These are phyloP conservation scores for Scrobipalpa costella DNA, from an alignment of 2,888 invertebrate genomes.

Conservation along the genomic window DNA sequence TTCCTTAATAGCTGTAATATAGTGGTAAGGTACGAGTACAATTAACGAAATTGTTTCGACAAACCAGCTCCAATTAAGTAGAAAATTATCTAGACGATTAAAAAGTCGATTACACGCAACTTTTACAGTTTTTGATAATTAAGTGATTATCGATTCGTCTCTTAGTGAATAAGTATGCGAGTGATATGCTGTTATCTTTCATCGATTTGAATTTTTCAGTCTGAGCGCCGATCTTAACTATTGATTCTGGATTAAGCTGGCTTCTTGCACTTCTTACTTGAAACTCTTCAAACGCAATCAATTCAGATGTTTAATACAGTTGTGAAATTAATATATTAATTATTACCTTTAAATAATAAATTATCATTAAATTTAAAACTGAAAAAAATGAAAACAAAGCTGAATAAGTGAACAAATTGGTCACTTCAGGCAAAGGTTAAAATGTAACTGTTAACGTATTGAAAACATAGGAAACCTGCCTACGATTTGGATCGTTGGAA, in stretches of 20 bases:
- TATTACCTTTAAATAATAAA: too few relatives aligned
- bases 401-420: too few relatives aligned
- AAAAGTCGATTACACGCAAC: slow-evolving; percentile 24
- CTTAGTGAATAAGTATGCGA: slow-evolving; percentile 16
- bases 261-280: background rate
- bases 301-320: too few relatives aligned
- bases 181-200: slow-evolving; percentile 7
- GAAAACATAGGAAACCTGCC: too few relatives aligned
- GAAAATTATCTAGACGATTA: slow-evolving; percentile 22
- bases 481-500: too few relatives aligned
- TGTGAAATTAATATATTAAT: too few relatives aligned
- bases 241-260: background rate
- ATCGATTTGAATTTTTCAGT: background rate
- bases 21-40: slow-evolving; percentile 58
- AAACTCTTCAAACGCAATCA: too few relatives aligned
- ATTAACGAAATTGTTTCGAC: slow-evolving; percentile 45
- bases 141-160: slow-evolving; percentile 18
- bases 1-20: slow-evolving; percentile 52
- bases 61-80: slow-evolving; percentile 41
- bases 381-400: too few relatives aligned
- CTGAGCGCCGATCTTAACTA: background rate
- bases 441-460: too few relatives aligned
- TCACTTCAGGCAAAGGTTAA: too few relatives aligned
- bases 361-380: too few relatives aligned
- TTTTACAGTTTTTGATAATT: slow-evolving; percentile 13